Conservation (phyloP, 2,797 vertebrate species). For the Gambusia yucatana region DNA sequence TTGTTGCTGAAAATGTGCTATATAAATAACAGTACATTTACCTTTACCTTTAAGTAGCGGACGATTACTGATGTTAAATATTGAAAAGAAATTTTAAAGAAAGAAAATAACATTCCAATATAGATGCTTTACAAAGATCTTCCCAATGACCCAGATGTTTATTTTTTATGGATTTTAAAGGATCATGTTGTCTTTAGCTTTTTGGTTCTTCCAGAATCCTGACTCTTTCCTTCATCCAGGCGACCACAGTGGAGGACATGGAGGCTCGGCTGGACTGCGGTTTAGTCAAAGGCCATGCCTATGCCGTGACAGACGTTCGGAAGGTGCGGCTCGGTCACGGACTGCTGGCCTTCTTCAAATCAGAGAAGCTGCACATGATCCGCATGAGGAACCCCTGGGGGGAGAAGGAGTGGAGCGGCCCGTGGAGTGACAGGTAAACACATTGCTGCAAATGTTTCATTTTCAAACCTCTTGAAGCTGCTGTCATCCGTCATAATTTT, state of each 20-base stretch:
- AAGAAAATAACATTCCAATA: neutral
- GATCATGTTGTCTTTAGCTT: neutral
- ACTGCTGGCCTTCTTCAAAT: slow-evolving; percentile 93
- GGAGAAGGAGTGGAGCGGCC: slow-evolving; percentile 94
- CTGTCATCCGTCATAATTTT: slow-evolving; percentile 5
- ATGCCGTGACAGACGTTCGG: slow-evolving; percentile 91
- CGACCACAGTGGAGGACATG: slow-evolving; percentile 90
- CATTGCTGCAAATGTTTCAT: neutral
- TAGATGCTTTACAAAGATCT: neutral
- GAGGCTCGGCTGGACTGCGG: slow-evolving; percentile 92
- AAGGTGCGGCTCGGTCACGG: slow-evolving; percentile 93
- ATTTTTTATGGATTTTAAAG: neutral
- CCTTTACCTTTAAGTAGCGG: too few species aligned
- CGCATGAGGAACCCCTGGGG: slow-evolving; percentile 98
- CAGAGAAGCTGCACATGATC: slow-evolving; percentile 97
- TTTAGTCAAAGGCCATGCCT: slow-evolving; percentile 97
- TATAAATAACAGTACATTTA: too few species aligned
- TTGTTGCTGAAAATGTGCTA: too few species aligned
- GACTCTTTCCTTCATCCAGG: slow-evolving; percentile 77
- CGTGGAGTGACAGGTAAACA: slow-evolving; percentile 95
- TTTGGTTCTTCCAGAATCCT: neutral
- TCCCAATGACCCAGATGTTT: neutral
- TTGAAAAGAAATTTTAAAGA: too few species aligned
- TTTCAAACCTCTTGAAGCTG: neutral
- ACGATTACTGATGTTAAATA: too few species aligned